Evolutionary conservation across 2,797 vertebrate species (phyloP).

Genomic region (Spinus olivaceus): DNA sequence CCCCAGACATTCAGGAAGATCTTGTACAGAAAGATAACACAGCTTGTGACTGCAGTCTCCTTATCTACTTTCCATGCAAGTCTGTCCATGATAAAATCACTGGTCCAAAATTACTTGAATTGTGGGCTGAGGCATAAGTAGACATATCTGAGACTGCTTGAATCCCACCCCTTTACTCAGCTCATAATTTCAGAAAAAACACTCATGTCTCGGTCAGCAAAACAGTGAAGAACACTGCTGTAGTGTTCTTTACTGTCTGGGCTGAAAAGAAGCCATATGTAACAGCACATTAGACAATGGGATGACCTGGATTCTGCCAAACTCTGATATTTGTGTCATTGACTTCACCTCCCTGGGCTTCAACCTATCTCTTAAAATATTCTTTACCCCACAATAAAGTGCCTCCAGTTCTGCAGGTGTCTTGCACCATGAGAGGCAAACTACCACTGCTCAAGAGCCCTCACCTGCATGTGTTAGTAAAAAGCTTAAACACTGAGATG

Average conservation of each 20-base stretch:
- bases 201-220: neutral
- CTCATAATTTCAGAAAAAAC: neutral
- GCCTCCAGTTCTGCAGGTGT: neutral
- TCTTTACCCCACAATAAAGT: neutral
- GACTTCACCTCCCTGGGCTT: neutral
- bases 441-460: neutral
- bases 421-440: neutral
- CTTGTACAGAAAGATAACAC: neutral
- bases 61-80: neutral
- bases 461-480: neutral
- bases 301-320: neutral
- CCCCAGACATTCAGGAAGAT: neutral
- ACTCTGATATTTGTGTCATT: neutral
- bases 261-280: neutral
- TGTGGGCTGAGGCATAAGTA: neutral
- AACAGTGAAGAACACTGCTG: neutral
- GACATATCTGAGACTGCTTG: neutral
- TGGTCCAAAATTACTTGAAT: neutral
- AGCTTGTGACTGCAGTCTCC: neutral
- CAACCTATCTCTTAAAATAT: neutral
- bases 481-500: neutral
- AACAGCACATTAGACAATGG: neutral
- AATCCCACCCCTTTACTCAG: neutral
- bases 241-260: neutral
- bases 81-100: neutral